phyloP scores from a whole-genome alignment of 2,113 vertebrate species.

The Serinus canaria region DNA sequence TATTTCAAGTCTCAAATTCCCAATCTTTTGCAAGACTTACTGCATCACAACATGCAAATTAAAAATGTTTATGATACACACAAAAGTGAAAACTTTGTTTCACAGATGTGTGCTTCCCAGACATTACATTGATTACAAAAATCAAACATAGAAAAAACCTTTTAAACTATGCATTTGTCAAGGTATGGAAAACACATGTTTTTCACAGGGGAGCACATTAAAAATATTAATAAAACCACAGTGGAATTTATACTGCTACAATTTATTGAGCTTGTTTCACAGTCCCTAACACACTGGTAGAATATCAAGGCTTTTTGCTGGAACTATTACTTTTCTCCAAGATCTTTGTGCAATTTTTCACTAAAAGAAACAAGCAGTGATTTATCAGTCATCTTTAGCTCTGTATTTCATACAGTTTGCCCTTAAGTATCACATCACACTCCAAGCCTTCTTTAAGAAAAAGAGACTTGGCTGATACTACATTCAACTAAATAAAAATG shows the following conservation, averaged over 20 bases:
- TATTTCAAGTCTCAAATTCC: conserved; percentile 1
- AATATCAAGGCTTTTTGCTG: conserved; percentile 13
- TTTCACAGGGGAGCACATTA: conserved; percentile 61
- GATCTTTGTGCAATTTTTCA: conserved; percentile 19
- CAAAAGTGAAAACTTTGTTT: conserved; percentile 58
- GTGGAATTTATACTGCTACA: conserved; percentile 54
- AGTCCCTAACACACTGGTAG: conserved; percentile 4
- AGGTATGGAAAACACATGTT: conserved; percentile 74
- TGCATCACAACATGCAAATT: neutral
- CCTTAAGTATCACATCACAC: neutral
- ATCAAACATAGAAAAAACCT: neutral
- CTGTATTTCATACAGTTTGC: neutral
- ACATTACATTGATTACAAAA: neutral
- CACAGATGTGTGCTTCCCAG: conserved; percentile 36
- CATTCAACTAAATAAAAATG: neutral
- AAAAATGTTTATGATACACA: conserved; percentile 32
- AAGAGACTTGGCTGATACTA: neutral
- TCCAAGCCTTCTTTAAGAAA: neutral
- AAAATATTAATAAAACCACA: conserved; percentile 72
- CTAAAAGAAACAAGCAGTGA: conserved; percentile 29
- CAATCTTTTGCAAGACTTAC: neutral
- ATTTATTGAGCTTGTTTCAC: conserved; percentile 58
- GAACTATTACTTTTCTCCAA: conserved; percentile 47
- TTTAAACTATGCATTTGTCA: conserved; percentile 55
- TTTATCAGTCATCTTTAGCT: conserved; percentile 25